A percentile compares a stretch with the other conserved stretches of the same genome.
These are phyloP conservation scores for Upupa epops DNA, from an alignment of 2,113 vertebrate species.

Conservation along the genomic window DNA sequence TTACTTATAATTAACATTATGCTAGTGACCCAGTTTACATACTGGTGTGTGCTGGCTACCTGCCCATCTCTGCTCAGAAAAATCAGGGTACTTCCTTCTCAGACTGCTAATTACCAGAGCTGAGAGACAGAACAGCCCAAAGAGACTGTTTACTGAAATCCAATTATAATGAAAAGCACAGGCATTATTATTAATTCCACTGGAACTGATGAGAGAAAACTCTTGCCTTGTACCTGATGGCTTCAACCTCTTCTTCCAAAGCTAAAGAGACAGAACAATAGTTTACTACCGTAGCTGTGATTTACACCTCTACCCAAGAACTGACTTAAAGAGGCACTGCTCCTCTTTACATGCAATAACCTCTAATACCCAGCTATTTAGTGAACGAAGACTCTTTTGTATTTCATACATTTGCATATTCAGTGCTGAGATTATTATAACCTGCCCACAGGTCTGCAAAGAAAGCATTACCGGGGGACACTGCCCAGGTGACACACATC, in stretches of 20 bases:
- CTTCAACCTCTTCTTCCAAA: background rate
- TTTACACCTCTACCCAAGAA: background rate
- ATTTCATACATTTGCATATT: background rate
- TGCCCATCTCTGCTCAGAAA: slow-evolving; percentile 44
- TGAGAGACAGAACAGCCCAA: slow-evolving; percentile 6
- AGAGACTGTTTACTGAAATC: slow-evolving; percentile 35
- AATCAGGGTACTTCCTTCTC: slow-evolving; percentile 59
- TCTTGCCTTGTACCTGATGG: background rate
- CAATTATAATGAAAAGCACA: slow-evolving; percentile 45
- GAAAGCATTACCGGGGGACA: background rate
- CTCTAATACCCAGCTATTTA: background rate
- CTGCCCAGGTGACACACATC: background rate
- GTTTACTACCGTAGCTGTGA: background rate
- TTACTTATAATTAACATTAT: background rate
- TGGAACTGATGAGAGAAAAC: background rate
- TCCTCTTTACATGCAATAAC: background rate
- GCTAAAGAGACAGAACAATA: background rate
- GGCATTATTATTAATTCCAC: background rate
- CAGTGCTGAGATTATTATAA: background rate
- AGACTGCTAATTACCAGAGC: slow-evolving; percentile 54
- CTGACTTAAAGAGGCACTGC: background rate
- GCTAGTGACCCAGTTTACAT: slow-evolving; percentile 39
- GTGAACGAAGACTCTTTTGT: background rate
- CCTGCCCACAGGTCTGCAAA: background rate
- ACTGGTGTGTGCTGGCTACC: slow-evolving; percentile 25